These are phyloP conservation scores for Chiridota heheva DNA, from an alignment of 35 echinoderm and acorn worm genomes.

Conservation along the genomic window DNA sequence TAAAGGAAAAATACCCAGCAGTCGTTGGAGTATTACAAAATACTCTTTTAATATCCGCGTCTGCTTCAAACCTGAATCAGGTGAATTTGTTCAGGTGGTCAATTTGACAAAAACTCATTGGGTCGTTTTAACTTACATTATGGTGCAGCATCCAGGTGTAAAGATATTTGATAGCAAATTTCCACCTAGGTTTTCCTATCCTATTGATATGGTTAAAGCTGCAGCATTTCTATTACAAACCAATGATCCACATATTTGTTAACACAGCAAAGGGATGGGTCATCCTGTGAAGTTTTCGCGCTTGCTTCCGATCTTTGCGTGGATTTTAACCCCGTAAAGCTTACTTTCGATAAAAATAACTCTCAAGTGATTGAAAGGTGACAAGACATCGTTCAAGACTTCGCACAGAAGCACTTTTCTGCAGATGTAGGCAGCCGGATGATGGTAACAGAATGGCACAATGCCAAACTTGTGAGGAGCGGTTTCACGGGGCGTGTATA, in stretches of 20 bases:
- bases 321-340: neutral
- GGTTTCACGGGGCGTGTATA: constrained; percentile 26
- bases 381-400: neutral
- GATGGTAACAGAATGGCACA: constrained; percentile 10
- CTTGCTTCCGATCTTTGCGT: constrained; percentile 20
- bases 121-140: too few relatives aligned
- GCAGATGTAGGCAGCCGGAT: constrained; percentile 23
- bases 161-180: too few relatives aligned
- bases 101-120: neutral
- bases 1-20: neutral
- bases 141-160: too few relatives aligned
- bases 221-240: constrained; percentile 3
- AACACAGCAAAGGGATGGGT: neutral
- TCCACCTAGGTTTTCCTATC: too few relatives aligned
- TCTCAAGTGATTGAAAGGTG: neutral
- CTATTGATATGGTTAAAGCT: neutral
- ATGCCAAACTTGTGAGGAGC: constrained; percentile 1
- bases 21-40: neutral
- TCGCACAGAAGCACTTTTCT: neutral
- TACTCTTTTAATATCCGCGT: too few relatives aligned
- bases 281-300: neutral
- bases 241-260: neutral
- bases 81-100: neutral
- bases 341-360: neutral
- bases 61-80: too few relatives aligned